Base-by-base conservation (phyloP, 2,113 vertebrate genomes). In the Mesocricetus auratus region DNA sequence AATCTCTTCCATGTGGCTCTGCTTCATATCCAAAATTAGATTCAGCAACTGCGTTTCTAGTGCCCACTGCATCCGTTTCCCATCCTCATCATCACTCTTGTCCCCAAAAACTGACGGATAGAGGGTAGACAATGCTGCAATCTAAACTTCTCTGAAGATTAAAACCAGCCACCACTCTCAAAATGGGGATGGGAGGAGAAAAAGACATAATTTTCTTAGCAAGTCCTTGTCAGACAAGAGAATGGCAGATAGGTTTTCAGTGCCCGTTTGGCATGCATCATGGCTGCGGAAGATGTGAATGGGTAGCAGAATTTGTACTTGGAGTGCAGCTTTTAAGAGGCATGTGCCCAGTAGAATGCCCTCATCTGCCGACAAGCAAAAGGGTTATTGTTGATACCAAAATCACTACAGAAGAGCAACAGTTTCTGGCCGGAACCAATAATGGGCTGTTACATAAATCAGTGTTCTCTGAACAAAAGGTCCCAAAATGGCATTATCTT, bases 1-100 rank as follows among this genome's bases (percentile, higher is more conserved):
- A 19, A 12, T 93, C 13, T 97, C 97, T 97, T 96, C 97, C 97
- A 97, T 94, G 42, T 81, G 92, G 39, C 19, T 77, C 64, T 96
- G 89, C 90, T 96, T 93, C 83, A 96, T 98, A 83, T 78, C 86
- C 94, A 98, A 98, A 97, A 97, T 73, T 86, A 96, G 95, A 97
- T 96, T 69, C 26, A 97, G 81, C 90, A 50, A 75, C 73, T 36
- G 92, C 90, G 82, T 73, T 74, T 50, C 79, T 26, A 50, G 21
- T 91, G 79, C 73, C 90, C 62, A 26, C 79, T 0, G 2, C 71
- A 66, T 50, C 36, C 4, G n/a, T 56, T 85, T 31, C 8, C 1
- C 75, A n/a, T 50, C 53, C 11, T 85, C 78, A 15, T 29, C 5
- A 42, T 89, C 60, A 22, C 29, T 92, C 50, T 95, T 39, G 71